Evolutionary conservation across 2,113 vertebrate species (phyloP), one percentile per base, ranked within the genome.

Genomic region (Probosciger aterrimus): DNA sequence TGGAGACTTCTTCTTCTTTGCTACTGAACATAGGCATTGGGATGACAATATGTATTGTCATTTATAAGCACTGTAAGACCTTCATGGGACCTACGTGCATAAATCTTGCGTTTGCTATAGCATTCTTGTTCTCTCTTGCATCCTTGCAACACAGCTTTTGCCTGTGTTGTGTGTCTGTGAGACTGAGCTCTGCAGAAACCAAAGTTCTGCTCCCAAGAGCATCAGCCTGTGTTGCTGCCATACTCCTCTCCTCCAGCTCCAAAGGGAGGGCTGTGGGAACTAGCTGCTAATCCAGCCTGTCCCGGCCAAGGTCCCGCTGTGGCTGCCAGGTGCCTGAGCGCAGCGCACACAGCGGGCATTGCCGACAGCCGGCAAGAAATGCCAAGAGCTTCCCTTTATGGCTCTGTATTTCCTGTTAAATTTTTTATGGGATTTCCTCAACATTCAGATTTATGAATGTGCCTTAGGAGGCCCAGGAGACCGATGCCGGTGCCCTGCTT

Each of bases 1-100:
- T 86, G 88, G 67, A 95, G 88, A 92, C 86, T 95, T 69, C 83
- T 95, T 96, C 63, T 52, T 79, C 82, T 96, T 83, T 74, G 95
- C 96, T 96, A 96, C 95, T 75, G 95, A 90, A 84, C 80, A 23
- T 31, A 13, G 68, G 43, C 33, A n/a, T 25, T 93, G 79, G 93
- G 78, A 47, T 0, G 41, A 96, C 94, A 94, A 94, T 90, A 39
- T 39, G 76, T 44, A 93, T 95, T 96, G 96, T 95, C 82, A 81
- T 88, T 96, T 93, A 74, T 81, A 86, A 93, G 86, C 80, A 15
- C 76, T 90, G 49, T 16, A 80, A 89, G 76, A 88, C 76, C 76
- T 95, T 88, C 76, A 76, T 19, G 92, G 91, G 91, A 96, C 64
- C 64, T 74, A 30, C 4, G 4, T 77, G 64, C 76, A 90, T 95